These are phyloP conservation scores for Sarcophaga subvicina DNA, from an alignment of 2,888 invertebrate species.

Conservation along the genomic window DNA sequence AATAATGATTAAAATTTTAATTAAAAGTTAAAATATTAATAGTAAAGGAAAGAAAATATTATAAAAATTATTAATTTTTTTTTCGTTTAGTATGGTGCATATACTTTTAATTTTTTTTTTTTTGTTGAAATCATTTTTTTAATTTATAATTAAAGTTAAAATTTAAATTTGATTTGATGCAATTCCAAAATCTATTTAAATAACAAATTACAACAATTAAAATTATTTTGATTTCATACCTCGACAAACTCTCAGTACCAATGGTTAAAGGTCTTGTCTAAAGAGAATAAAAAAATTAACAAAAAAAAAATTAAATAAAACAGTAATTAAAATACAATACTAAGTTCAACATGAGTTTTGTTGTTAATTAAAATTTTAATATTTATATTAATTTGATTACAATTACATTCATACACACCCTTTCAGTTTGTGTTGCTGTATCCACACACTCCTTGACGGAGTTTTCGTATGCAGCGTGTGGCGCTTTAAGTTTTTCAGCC, in stretches of 20 bases:
- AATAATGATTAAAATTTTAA: no score
- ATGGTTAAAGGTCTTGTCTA: conserved; percentile 82
- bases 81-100: background rate
- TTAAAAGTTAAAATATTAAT: no score
- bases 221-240: conserved; percentile 75
- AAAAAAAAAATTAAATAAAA: conserved; percentile 11
- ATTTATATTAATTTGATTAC: no score
- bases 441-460: conserved; percentile 85
- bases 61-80: background rate
- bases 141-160: conserved; percentile 18
- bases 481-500: conserved; percentile 76
- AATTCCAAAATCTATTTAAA: background rate
- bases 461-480: conserved; percentile 58
- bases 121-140: background rate
- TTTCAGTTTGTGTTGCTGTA: conserved; percentile 93
- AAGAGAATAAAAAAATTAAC: conserved; percentile 54
- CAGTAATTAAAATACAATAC: background rate
- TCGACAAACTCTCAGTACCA: conserved; percentile 81
- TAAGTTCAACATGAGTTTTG: no score
- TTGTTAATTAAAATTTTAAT: no score
- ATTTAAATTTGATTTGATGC: background rate
- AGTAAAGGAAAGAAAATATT: background rate
- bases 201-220: background rate
- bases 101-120: background rate
- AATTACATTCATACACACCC: conserved; percentile 83